Evolutionary conservation across 2,888 invertebrate species (phyloP), one percentile per base, ranked within the genome.

Genomic region (Spodoptera littoralis): DNA sequence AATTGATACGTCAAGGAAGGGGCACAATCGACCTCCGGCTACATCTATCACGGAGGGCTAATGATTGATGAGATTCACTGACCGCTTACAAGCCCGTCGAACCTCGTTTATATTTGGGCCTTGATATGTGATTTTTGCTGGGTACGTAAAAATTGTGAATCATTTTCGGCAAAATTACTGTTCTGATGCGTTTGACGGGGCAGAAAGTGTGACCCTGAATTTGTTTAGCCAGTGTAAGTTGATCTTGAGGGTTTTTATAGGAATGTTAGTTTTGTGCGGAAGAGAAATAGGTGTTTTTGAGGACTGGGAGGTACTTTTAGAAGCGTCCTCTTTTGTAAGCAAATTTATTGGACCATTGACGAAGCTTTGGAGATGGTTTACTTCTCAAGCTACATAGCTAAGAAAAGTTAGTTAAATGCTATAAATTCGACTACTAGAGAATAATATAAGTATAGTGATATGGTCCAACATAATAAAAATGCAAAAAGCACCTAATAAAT

Each of bases 1-100:
- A 92, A 93, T 93, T 92, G 93, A 92, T 92, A 90, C 89, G 92
- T 92, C 92, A 86, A 83, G 88, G 50, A 83, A 82, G 81, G 86
- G 84, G 79, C 83, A 85, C 89, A 92, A 93, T 92, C 92, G 91
- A 89, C 84, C 74, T 79, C 82, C 81, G 83, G 84, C 84, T 82
- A 88, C 90, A 90, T 90, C 89, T 86, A 91, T 91, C 92, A 92
- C 81, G 60, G 57, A 64, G 57, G 68, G 81, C 88, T 89, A 90
- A 92, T 93, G 92, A 93, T 92, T 91, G 92, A 92, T 92, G 91
- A 84, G 84, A 76, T 79, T 81, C 82, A 86, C 85, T 84, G 86
- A 84, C 84, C 85, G 86, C 82, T 83, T 84, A 86, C 80, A 80
- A 81, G 71, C 77, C 75, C 73, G 76, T 77, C 77, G 78, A 78